These are phyloP conservation scores for Myanophis thanlyinensis DNA, from an alignment of 2,113 vertebrate species.

Conservation along the genomic window DNA sequence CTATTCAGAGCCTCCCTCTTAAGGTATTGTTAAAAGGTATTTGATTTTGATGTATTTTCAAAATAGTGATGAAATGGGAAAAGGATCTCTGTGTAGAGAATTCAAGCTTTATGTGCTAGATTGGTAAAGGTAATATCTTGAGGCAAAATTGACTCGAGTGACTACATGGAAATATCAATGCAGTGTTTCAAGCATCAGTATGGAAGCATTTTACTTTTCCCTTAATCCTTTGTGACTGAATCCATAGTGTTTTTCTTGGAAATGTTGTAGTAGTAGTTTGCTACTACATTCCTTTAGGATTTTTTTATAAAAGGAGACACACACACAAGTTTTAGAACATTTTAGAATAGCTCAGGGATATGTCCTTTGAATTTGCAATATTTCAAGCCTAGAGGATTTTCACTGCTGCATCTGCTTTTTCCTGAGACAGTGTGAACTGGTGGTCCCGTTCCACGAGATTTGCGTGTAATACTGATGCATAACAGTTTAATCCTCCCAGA, in stretches of 20 bases:
- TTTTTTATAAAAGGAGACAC: neutral
- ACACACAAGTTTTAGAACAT: neutral
- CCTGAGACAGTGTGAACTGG: neutral
- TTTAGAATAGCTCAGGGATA: neutral
- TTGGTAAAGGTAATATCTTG: neutral
- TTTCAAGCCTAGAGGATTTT: neutral
- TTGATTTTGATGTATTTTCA: neutral
- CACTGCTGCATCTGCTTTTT: neutral
- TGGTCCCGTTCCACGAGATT: neutral
- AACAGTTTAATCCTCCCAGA: neutral
- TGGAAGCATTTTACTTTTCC: neutral
- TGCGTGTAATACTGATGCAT: neutral
- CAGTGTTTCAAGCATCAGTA: neutral
- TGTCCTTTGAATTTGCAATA: neutral
- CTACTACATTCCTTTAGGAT: neutral
- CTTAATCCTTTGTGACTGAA: neutral
- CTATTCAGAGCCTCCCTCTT: neutral
- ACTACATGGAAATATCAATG: neutral
- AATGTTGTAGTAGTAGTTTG: neutral
- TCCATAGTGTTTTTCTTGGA: neutral
- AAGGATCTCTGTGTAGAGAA: neutral
- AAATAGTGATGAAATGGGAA: neutral
- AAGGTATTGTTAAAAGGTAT: neutral
- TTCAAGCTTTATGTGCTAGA: neutral
- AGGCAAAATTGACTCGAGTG: neutral